These are phyloP conservation scores for Theropithecus gelada DNA, from an alignment of 2,113 vertebrate species.

Conservation along the genomic window DNA sequence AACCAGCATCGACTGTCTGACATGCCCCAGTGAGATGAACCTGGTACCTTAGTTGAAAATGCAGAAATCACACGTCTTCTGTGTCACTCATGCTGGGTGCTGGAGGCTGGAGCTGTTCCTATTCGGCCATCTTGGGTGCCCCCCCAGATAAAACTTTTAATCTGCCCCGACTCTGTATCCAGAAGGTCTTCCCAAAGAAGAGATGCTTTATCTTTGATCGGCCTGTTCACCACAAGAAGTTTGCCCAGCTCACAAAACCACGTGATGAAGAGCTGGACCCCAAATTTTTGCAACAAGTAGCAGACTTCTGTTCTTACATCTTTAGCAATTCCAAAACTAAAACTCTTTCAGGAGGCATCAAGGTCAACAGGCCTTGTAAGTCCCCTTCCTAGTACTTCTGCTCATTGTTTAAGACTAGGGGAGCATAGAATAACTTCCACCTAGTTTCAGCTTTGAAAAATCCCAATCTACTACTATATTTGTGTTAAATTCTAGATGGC, in stretches of 20 bases:
- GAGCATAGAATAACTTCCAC: not conserved
- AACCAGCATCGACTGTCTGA: fast-evolving
- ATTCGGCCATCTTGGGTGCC: no score
- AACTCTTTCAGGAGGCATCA: constrained; percentile 45
- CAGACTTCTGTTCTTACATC: constrained; percentile 59
- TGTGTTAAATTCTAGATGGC: not conserved
- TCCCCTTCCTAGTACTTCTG: not conserved
- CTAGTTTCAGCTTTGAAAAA: not conserved
- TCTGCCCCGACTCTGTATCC: constrained; percentile 64
- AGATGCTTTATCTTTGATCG: constrained; percentile 76
- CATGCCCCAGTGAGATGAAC: no score
- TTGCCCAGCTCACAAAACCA: constrained; percentile 49
- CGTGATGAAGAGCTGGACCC: not conserved
- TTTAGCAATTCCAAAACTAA: constrained; percentile 46
- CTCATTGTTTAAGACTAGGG: not conserved
- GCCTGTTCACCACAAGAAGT: not conserved
- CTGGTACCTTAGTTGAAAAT: no score
- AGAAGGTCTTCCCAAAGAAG: constrained; percentile 61
- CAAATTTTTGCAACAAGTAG: constrained; percentile 43
- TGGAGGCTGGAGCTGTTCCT: no score
- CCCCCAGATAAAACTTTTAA: constrained; percentile 19
- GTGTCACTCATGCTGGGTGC: no score
- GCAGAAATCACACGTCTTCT: no score
- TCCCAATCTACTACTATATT: not conserved
- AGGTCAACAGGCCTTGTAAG: constrained; percentile 63